Percentiles rank a stretch among this genome's conserved stretches.
Evolutionary conservation across 2,888 invertebrate genomes (phyloP).

Genomic region (Barypeithes pellucidus): DNA sequence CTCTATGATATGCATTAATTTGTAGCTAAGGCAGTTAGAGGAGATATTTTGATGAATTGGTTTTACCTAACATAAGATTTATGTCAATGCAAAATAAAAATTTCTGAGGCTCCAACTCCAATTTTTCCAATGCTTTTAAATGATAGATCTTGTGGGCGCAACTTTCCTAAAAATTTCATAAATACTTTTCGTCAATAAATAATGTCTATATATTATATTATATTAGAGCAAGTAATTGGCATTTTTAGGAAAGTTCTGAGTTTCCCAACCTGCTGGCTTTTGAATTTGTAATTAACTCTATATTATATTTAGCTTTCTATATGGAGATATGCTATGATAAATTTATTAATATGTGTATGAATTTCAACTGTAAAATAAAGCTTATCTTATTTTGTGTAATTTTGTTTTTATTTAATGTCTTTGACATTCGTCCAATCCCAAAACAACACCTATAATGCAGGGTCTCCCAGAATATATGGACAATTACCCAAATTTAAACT

Average conservation of each 20-base stretch:
- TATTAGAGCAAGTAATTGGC: slow-evolving; percentile 6
- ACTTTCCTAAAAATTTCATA: slow-evolving; percentile 38
- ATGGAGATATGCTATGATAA: slow-evolving; percentile 43
- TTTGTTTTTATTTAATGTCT: slow-evolving; percentile 44
- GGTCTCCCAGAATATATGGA: no score
- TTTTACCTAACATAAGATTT: no score
- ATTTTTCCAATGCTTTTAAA: slow-evolving; percentile 24
- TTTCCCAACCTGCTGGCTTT: slow-evolving; percentile 31
- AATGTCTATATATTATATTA: slow-evolving; percentile 14
- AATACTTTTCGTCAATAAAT: slow-evolving; percentile 40
- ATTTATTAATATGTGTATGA: slow-evolving; percentile 63
- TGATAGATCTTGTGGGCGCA: slow-evolving; percentile 15
- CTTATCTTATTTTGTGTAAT: slow-evolving; percentile 71
- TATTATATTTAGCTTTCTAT: slow-evolving; percentile 52
- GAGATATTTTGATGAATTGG: no score
- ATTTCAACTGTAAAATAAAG: slow-evolving; percentile 70
- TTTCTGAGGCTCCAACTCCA: slow-evolving; percentile 9
- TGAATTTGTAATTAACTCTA: slow-evolving; percentile 44
- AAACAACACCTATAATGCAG: no score
- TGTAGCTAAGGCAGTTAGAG: no score
- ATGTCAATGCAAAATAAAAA: not conserved
- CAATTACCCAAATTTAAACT: no score
- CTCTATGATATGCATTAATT: no score
- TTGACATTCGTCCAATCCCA: no score
- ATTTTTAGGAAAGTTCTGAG: slow-evolving; percentile 45